Conservation (phyloP, 2,888 invertebrate species). For the Acleris holmiana region DNA sequence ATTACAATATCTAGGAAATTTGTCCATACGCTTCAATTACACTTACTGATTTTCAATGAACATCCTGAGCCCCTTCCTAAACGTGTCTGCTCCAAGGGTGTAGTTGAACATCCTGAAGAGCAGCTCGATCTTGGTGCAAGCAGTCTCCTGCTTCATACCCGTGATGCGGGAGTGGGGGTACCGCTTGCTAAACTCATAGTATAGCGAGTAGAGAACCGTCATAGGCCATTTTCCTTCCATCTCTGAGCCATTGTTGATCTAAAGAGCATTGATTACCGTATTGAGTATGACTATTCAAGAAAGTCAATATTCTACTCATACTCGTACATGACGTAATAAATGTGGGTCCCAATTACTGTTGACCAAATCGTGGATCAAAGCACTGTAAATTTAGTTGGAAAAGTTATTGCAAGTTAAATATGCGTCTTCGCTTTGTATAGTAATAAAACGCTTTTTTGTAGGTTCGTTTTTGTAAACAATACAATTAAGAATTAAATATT, state of each 20-base stretch:
- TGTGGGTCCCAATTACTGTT: no score
- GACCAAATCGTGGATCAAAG: no score
- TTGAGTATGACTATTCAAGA: background rate
- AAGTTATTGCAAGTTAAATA: no score
- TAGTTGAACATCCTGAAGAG: slow-evolving; percentile 96
- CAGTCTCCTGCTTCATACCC: slow-evolving; percentile 89
- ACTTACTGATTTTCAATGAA: slow-evolving; percentile 86
- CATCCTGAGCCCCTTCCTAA: slow-evolving; percentile 88
- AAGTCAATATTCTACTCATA: no score
- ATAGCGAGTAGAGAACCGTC: slow-evolving; percentile 90
- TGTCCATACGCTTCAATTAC: background rate
- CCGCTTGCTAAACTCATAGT: slow-evolving; percentile 91
- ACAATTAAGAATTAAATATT: no score
- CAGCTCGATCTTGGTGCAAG: slow-evolving; percentile 89
- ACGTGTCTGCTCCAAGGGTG: slow-evolving; percentile 90
- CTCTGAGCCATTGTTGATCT: slow-evolving; percentile 89
- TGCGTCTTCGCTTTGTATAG: no score
- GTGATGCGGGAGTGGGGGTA: slow-evolving; percentile 91
- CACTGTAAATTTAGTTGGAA: no score
- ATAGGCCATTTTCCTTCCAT: slow-evolving; percentile 92
- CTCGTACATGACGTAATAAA: no score
- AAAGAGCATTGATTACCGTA: slow-evolving; percentile 23
- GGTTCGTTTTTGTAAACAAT: no score
- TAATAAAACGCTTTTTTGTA: no score
- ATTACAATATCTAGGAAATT: no score